A percentile compares a stretch with the other conserved stretches of the same genome.
These are phyloP conservation scores for Sebastes hubbsi DNA, from an alignment of 2,797 vertebrate genomes.

Conservation along the genomic window DNA sequence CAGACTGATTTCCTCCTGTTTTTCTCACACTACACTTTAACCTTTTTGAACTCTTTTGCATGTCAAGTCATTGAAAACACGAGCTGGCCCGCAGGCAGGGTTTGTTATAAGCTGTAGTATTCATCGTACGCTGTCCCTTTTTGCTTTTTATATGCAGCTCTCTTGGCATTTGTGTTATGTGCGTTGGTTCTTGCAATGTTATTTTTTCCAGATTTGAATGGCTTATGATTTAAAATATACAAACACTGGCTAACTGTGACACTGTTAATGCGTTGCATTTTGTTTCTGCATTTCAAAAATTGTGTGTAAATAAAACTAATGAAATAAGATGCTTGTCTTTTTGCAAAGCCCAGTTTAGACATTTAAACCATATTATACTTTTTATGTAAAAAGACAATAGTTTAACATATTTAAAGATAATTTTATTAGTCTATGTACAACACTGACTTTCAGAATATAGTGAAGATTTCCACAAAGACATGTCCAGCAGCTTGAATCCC, in stretches of 20 bases:
- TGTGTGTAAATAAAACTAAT: conserved; percentile 84
- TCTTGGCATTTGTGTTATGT: conserved; percentile 68
- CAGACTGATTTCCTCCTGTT: conserved; percentile 16
- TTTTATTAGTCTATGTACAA: conserved; percentile 81
- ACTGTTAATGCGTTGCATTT: conserved; percentile 80
- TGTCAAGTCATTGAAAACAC: conserved; percentile 59
- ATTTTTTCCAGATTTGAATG: conserved; percentile 60
- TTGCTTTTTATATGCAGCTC: conserved; percentile 75
- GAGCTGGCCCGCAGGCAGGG: conserved; percentile 92
- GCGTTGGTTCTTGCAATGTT: conserved; percentile 60
- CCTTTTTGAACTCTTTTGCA: conserved; percentile 67
- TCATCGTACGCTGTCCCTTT: conserved; percentile 85
- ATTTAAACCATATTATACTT: background rate
- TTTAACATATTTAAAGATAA: conserved; percentile 37
- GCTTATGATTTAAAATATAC: conserved; percentile 77
- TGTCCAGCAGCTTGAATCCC: conserved; percentile 4
- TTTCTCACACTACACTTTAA: conserved; percentile 69
- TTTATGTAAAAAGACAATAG: background rate
- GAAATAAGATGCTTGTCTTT: conserved; percentile 42
- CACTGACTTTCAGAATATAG: conserved; percentile 32
- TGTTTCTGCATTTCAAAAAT: conserved; percentile 80
- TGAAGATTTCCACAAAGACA: conserved; percentile 16
- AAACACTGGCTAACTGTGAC: conserved; percentile 83
- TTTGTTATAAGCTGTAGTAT: conserved; percentile 80
- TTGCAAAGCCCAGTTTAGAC: background rate